These are phyloP conservation scores for Ischnus inquisitorius DNA, from an alignment of 2,888 invertebrate genomes.

Conservation along the genomic window DNA sequence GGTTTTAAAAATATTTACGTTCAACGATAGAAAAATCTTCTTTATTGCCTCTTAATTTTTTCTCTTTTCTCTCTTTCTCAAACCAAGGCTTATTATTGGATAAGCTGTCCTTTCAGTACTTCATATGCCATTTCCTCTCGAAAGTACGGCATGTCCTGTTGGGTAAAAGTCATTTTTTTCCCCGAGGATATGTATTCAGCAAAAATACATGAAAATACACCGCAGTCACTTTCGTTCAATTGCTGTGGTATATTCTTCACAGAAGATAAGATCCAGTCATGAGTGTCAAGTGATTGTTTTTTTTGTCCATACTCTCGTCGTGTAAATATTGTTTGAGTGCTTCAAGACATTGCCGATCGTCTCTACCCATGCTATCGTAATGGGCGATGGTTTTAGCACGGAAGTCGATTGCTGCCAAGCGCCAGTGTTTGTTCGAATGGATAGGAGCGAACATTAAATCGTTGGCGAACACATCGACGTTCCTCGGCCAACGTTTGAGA, in stretches of 20 bases:
- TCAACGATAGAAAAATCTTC: too few species aligned
- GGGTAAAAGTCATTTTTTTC: conserved; percentile 92
- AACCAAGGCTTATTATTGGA: background rate
- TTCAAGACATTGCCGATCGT: conserved; percentile 91
- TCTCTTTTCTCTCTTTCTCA: too few species aligned
- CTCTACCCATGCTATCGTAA: conserved; percentile 96
- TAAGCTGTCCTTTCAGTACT: conserved; percentile 89
- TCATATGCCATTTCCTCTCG: too few species aligned
- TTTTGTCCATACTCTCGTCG: conserved; percentile 95
- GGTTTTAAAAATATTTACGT: too few species aligned
- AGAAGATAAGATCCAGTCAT: conserved; percentile 89
- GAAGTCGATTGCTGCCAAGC: conserved; percentile 95
- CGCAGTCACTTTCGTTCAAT: conserved; percentile 98
- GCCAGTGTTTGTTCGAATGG: conserved; percentile 98
- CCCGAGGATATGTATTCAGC: conserved; percentile 95
- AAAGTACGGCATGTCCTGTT: conserved; percentile 97
- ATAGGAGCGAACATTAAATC: conserved; percentile 96
- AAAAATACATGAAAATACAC: conserved; percentile 98
- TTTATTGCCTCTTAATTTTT: too few species aligned
- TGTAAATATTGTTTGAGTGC: conserved; percentile 92
- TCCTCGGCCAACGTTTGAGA: conserved; percentile 98
- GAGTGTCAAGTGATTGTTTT: conserved; percentile 90
- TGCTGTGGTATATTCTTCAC: conserved; percentile 95
- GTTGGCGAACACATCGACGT: conserved; percentile 94
- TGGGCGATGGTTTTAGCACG: conserved; percentile 91